Percentiles rank a stretch among this genome's conserved stretches.
phyloP scores from a whole-genome alignment of 2,113 vertebrate species.

The Hypocryptadius cinnamomeus region DNA sequence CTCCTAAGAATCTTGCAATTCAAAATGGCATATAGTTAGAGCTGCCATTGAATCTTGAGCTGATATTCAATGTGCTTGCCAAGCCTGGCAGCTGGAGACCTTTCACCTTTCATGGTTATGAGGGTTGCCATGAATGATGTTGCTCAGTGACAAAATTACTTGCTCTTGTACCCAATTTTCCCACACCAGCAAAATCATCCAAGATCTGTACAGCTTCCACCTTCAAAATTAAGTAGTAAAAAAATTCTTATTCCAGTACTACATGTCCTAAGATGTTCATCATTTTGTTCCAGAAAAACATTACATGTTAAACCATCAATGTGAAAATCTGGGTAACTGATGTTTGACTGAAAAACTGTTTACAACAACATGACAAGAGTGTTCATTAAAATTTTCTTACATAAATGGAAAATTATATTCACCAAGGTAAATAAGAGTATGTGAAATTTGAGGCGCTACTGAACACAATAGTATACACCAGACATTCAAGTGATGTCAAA shows the following conservation, averaged over 20 bases:
- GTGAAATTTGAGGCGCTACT: not conserved
- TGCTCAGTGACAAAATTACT: not conserved
- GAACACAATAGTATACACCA: not conserved
- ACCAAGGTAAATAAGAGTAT: not conserved
- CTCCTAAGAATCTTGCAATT: not conserved
- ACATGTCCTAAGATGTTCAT: not conserved
- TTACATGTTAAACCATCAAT: not conserved
- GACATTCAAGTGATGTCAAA: not conserved
- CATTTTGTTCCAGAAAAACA: not conserved
- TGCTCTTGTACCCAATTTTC: not conserved
- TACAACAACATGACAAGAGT: not conserved
- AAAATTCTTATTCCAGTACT: not conserved
- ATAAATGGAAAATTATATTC: not conserved
- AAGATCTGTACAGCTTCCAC: not conserved
- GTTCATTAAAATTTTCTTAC: not conserved
- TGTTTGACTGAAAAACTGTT: not conserved
- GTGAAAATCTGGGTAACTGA: not conserved
- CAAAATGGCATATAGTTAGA: not conserved
- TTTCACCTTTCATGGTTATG: not conserved
- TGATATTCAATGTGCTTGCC: accelerated
- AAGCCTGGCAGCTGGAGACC: not conserved
- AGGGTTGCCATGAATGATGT: not conserved
- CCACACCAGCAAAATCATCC: not conserved
- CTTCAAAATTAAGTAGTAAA: not conserved
- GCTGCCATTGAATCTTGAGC: not conserved